A percentile compares a stretch with the other conserved stretches of the same genome.
Evolutionary conservation across 2,888 invertebrate species (phyloP).

Genomic region (Megaustenia siamemsis): DNA sequence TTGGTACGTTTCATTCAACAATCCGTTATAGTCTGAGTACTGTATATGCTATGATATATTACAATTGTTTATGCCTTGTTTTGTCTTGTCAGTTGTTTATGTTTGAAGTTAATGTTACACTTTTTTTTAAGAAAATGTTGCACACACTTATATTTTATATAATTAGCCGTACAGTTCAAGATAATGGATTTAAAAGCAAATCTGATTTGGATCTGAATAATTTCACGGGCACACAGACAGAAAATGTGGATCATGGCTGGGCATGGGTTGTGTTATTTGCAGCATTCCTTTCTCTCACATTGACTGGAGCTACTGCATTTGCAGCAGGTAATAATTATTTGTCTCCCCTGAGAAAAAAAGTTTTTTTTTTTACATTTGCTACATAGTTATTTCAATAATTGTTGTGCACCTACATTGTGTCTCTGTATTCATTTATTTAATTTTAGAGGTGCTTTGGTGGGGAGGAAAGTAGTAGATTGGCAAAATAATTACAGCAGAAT

Average conservation of each 20-base stretch:
- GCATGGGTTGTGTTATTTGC: constrained; percentile 57
- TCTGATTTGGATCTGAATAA: constrained; percentile 41
- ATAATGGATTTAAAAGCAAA: constrained; percentile 33
- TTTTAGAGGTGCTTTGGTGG: no score
- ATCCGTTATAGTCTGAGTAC: no score
- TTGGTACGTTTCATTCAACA: no score
- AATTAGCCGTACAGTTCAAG: constrained; percentile 29
- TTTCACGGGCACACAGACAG: constrained; percentile 3
- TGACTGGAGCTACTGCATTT: constrained; percentile 48
- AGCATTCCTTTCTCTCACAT: constrained; percentile 44
- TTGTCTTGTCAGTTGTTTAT: no score
- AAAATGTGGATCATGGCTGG: constrained; percentile 50
- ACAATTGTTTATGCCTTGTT: no score
- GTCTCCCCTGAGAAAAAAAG: no score
- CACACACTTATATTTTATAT: no score
- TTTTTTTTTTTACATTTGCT: neutral
- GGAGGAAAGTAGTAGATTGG: no score
- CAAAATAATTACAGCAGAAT: no score
- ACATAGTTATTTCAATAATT: neutral
- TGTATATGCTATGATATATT: no score
- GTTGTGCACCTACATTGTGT: neutral
- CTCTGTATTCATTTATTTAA: neutral
- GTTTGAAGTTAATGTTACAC: no score
- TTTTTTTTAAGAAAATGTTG: no score
- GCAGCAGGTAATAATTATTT: constrained; percentile 8